These are phyloP conservation scores for Brassicogethes aeneus DNA, from an alignment of 2,888 invertebrate genomes.

Conservation along the genomic window DNA sequence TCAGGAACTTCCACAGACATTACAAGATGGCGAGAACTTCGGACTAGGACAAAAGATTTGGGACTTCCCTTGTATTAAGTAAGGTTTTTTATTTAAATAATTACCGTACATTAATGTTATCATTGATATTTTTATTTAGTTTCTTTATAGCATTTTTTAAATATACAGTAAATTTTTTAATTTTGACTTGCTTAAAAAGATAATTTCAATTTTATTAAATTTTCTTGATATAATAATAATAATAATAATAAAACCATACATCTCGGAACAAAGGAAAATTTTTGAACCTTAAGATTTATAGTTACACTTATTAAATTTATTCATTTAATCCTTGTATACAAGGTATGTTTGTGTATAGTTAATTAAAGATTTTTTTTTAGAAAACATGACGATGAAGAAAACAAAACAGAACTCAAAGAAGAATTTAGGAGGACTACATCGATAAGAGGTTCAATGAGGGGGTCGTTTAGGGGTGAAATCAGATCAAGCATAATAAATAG, in stretches of 20 bases:
- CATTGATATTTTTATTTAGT: too few relatives aligned
- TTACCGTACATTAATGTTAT: too few relatives aligned
- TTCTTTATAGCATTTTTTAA: too few relatives aligned
- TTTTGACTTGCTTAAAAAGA: background rate
- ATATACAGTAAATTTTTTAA: background rate
- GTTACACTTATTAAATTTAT: too few relatives aligned
- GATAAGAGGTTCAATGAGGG: constrained; percentile 47
- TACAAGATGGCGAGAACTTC: constrained; percentile 80
- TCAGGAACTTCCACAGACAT: constrained; percentile 76
- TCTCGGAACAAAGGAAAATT: too few relatives aligned
- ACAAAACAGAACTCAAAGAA: constrained; percentile 12
- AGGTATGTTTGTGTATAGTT: too few relatives aligned
- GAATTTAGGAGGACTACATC: constrained; percentile 27
- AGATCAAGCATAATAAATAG: constrained; percentile 51
- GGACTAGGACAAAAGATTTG: constrained; percentile 71
- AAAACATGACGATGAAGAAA: constrained; percentile 25
- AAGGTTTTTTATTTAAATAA: too few relatives aligned
- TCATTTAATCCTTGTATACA: too few relatives aligned
- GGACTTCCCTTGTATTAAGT: constrained; percentile 72
- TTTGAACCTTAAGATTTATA: too few relatives aligned
- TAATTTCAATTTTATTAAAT: too few relatives aligned
- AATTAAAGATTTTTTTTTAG: constrained; percentile 7
- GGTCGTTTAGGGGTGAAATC: constrained; percentile 55
- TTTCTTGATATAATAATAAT: too few relatives aligned
- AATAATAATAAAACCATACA: too few relatives aligned